phyloP scores from a whole-genome alignment of 2,888 invertebrate species.

The Oscheius sp. region DNA sequence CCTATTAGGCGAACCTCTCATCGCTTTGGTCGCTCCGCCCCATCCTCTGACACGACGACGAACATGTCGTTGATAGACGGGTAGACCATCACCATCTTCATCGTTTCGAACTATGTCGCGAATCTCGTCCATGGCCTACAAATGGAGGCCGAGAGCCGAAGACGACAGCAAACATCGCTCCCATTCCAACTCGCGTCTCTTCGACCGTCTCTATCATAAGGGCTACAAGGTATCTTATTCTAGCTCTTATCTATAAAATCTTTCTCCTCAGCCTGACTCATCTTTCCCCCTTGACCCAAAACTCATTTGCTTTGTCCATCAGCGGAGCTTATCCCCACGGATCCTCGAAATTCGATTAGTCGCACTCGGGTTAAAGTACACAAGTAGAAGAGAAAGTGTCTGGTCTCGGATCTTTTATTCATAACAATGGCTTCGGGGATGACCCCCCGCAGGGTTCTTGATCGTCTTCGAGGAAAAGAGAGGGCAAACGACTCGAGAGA shows the following conservation, averaged over 20 bases:
- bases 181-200: constrained; percentile 58
- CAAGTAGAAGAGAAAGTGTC: constrained; percentile 3
- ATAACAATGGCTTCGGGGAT: constrained; percentile 18
- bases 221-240: constrained; percentile 9
- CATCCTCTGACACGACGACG: constrained; percentile 17
- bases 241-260: background rate
- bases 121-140: constrained; percentile 72
- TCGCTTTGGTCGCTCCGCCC: constrained; percentile 4
- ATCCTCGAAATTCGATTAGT: constrained; percentile 20
- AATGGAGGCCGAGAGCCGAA: constrained; percentile 50
- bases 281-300: background rate
- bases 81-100: too few relatives aligned
- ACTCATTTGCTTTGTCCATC: constrained; percentile 14
- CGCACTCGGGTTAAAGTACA: constrained; percentile 9
- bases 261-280: constrained; percentile 2
- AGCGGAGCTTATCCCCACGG: constrained; percentile 8
- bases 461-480: constrained; percentile 4
- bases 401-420: constrained; percentile 5
- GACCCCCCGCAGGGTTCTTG: constrained; percentile 19
- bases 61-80: constrained; percentile 1
- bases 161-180: constrained; percentile 57
- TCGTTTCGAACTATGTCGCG: constrained; percentile 59
- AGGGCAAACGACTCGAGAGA: too few relatives aligned
- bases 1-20: background rate
- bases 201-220: constrained; percentile 52